Evolutionary conservation across 2,888 invertebrate species (phyloP), one percentile per base, ranked within the genome.

Genomic region (Cheilosia impressa): DNA sequence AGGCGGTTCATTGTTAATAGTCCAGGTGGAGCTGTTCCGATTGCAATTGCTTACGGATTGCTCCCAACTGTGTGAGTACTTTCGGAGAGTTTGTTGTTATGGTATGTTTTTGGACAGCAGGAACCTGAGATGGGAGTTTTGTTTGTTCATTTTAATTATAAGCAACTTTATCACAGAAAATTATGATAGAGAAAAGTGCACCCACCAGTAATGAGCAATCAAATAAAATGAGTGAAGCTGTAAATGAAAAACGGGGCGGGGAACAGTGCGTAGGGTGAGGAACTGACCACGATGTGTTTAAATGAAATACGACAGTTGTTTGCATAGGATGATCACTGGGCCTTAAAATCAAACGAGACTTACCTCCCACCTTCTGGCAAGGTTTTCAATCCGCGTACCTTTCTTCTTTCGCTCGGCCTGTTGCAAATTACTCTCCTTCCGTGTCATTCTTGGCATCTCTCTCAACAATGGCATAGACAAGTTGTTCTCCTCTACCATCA

Each of bases 31-130:
- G 89, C 89, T 95, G 95, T 77, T 95, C 95, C 53, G 95, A 92
- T 88, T 95, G 95, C 88, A 95, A 89, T 88, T 95, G 95, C 88
- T 95, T 93, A 50, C 95, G 91, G 75, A 95, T 95, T 15, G 95
- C 95, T 0, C 95, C 95, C 45, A 95, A 90, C 89, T 95, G 95
- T 0, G 95, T 95, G 83, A 95, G 89, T 78, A 95, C 94, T 69
- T 94, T 90, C 2, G 92, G 92, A 9, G 91, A 90, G 57, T 88
- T 88, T 1, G 88, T 85, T 19, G 92, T 90, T 62, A 91, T 88
- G 0, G 89, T 90, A 45, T 90, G 90, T 80, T 91, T 91, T 77
- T 95, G 95, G n/a, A 95, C 94, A 0, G 93, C 94, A 0, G 95
- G 95, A 76, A 95, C 93, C 93, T 94, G 91, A 92, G 92, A 93